Evolutionary conservation across 1,140 invertebrate species (phyloP).

Genomic region (Cotesia typhae): DNA sequence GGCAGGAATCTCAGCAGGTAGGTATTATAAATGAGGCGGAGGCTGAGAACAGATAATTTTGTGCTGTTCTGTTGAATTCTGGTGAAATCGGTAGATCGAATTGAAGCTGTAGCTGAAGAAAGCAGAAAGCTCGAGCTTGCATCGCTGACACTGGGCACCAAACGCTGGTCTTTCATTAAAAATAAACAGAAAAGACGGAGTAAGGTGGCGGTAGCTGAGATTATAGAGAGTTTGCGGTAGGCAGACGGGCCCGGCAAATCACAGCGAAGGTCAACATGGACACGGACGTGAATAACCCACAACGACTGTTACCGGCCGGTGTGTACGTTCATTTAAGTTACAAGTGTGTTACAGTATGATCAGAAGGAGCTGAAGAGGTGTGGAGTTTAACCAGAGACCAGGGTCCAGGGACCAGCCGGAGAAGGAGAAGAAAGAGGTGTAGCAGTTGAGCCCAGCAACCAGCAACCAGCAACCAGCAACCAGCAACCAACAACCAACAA

Average conservation of each 20-base stretch:
- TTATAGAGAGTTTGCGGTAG: not conserved
- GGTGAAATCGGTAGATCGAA: conserved; percentile 26
- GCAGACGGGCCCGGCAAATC: conserved; percentile 22
- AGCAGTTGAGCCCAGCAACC: not conserved
- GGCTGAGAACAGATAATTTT: no score
- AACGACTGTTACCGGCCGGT: not conserved
- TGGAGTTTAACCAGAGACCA: conserved; percentile 22
- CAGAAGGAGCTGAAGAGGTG: conserved; percentile 23
- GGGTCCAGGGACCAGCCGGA: conserved; percentile 14
- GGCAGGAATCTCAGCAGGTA: conserved; percentile 17
- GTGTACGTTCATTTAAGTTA: not conserved
- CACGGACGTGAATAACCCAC: not conserved
- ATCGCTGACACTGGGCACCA: not conserved
- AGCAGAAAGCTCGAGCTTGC: not conserved
- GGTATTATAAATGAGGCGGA: not conserved
- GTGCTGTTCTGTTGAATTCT: conserved; percentile 17
- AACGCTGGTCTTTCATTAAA: not conserved
- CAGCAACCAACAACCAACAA: conserved; percentile 34
- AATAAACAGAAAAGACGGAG: not conserved
- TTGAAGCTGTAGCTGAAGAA: not conserved
- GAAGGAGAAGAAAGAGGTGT: conserved; percentile 28
- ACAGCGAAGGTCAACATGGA: conserved; percentile 28
- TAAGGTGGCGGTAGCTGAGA: not conserved
- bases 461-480: conserved; percentile 35
- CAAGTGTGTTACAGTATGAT: not conserved